phyloP scores from a whole-genome alignment of 2,797 vertebrate species.

The Philypnodon macrostomus region DNA sequence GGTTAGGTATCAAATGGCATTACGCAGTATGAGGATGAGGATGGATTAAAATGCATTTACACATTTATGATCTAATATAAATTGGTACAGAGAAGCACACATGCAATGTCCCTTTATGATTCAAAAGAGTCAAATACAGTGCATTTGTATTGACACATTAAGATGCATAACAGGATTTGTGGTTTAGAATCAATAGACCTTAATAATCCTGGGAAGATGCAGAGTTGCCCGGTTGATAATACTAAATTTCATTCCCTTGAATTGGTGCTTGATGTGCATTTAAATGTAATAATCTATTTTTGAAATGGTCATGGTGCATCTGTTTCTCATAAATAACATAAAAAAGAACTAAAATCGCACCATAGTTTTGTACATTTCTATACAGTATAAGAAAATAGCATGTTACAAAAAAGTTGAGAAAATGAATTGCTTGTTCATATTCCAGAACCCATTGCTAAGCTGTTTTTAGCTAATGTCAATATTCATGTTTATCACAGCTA shows the following conservation, averaged over 20 bases:
- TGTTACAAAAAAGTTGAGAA: no score
- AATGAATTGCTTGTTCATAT: no score
- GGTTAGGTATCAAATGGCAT: background rate
- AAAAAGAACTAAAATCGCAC: background rate
- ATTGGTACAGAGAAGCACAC: background rate
- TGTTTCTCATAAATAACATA: slow-evolving; percentile 23
- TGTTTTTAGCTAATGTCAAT: slow-evolving; percentile 3
- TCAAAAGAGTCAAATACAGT: slow-evolving; percentile 5
- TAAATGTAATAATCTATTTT: slow-evolving; percentile 38
- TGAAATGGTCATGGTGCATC: slow-evolving; percentile 43
- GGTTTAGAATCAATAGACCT: slow-evolving; percentile 20
- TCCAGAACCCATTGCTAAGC: slow-evolving; percentile 3
- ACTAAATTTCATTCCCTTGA: slow-evolving; percentile 22
- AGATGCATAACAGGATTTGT: slow-evolving; percentile 6
- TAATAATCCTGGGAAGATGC: slow-evolving; percentile 26
- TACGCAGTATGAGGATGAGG: no score
- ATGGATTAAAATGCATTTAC: no score
- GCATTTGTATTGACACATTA: slow-evolving; percentile 8
- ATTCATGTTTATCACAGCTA: slow-evolving; percentile 8
- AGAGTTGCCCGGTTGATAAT: slow-evolving; percentile 16
- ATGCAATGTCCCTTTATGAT: background rate
- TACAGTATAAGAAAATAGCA: no score
- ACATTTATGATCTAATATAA: no score
- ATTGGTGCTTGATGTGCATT: slow-evolving; percentile 28
- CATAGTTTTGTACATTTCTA: no score